These are phyloP conservation scores for Spialia ferax DNA, from an alignment of 2,888 invertebrate species.

Conservation along the genomic window DNA sequence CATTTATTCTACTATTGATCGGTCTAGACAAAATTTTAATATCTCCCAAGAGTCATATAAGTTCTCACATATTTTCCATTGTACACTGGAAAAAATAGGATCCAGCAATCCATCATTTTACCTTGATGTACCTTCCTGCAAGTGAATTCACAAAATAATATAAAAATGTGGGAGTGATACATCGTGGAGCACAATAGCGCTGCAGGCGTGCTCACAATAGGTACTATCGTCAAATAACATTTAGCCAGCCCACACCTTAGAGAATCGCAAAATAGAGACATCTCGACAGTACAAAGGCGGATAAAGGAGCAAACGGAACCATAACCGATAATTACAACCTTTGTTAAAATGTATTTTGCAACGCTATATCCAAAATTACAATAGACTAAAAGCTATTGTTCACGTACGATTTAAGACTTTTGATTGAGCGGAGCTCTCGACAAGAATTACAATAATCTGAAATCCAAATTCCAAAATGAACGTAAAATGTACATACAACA, in stretches of 20 bases:
- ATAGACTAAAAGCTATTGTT: constrained; percentile 60
- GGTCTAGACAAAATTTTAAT: constrained; percentile 40
- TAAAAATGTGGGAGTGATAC: constrained; percentile 84
- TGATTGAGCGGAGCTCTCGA: constrained; percentile 38
- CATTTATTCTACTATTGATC: not conserved
- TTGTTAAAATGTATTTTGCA: constrained; percentile 72
- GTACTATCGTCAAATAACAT: constrained; percentile 85
- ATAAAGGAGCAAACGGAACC: constrained; percentile 74
- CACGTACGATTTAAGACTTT: constrained; percentile 55
- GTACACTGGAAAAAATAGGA: constrained; percentile 26
- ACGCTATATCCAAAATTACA: constrained; percentile 69
- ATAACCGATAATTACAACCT: constrained; percentile 83
- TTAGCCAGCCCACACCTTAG: constrained; percentile 85
- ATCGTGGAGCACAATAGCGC: constrained; percentile 74
- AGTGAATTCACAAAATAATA: constrained; percentile 75
- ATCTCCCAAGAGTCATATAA: constrained; percentile 77
- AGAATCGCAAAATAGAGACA: constrained; percentile 85
- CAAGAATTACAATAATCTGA: constrained; percentile 8
- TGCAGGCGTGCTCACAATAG: constrained; percentile 80
- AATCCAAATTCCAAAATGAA: not conserved
- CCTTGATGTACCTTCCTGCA: constrained; percentile 62
- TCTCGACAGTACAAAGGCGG: constrained; percentile 68
- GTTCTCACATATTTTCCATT: constrained; percentile 64
- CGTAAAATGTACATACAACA: too few relatives aligned
- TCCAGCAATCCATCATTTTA: constrained; percentile 73